Conservation (phyloP, 1,140 invertebrate species). For the Diploscapter pachys region DNA sequence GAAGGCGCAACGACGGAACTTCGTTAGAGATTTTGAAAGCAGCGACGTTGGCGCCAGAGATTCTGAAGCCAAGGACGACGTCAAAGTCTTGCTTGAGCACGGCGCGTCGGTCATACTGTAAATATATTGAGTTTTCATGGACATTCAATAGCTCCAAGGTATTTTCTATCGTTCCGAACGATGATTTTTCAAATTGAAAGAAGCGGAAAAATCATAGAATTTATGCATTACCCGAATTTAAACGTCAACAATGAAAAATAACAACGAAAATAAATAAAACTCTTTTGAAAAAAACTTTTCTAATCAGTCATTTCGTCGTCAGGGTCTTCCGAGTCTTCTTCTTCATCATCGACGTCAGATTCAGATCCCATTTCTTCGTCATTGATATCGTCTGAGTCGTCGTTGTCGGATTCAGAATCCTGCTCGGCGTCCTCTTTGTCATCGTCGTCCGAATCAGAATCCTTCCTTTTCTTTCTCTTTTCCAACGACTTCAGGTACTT, state of each 20-base stretch:
- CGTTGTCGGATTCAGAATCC: conserved; percentile 8
- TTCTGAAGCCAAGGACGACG: not conserved
- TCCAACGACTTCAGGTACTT: not conserved
- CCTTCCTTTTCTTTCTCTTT: conserved; percentile 14
- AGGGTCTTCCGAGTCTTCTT: conserved; percentile 6
- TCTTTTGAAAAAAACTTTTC: too few relatives aligned
- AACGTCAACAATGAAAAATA: conserved; percentile 4
- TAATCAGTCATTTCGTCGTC: conserved; percentile 7
- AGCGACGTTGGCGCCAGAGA: too few relatives aligned
- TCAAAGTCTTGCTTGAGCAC: not conserved
- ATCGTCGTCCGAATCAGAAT: conserved; percentile 15
- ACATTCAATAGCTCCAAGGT: not conserved
- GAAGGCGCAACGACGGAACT: conserved; percentile 21
- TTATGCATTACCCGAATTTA: not conserved
- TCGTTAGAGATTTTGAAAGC: too few relatives aligned
- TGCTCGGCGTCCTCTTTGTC: conserved; percentile 11
- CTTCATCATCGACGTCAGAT: conserved; percentile 10
- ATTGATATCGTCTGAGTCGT: conserved; percentile 14
- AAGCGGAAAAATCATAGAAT: not conserved
- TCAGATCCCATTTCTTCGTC: conserved; percentile 5
- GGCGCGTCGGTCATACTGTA: not conserved
- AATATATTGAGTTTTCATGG: not conserved
- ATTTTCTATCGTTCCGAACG: conserved; percentile 6
- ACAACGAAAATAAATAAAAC: too few relatives aligned
- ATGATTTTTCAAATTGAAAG: not conserved